Conservation (phyloP, 2,113 vertebrate genomes). For the Oncorhynchus tshawytscha region DNA sequence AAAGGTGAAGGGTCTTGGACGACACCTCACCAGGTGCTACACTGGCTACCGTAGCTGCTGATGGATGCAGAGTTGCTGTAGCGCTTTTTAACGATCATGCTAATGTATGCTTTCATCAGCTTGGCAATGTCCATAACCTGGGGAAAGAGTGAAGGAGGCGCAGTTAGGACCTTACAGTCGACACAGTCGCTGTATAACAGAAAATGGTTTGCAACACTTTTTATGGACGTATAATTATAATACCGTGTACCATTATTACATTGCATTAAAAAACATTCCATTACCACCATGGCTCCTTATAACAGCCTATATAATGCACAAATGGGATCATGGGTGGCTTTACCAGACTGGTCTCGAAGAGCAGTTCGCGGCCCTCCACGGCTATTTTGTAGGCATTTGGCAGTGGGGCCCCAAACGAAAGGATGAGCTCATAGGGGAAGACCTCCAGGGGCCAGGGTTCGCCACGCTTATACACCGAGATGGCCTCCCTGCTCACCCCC, state of each 20-base stretch:
- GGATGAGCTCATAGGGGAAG: conserved; percentile 92
- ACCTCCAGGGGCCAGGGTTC: conserved; percentile 89
- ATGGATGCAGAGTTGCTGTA: conserved; percentile 91
- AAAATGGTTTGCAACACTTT: neutral
- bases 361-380: conserved; percentile 88
- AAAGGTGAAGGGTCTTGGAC: neutral
- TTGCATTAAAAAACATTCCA: no score
- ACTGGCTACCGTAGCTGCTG: conserved; percentile 86
- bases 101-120: conserved; percentile 99
- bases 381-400: conserved; percentile 92
- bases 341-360: conserved; percentile 93
- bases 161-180: neutral
- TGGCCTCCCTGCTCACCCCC: conserved; percentile 87
- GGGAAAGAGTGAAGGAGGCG: neutral
- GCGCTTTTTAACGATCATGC: conserved; percentile 97
- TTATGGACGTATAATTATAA: no score
- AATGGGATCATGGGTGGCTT: no score
- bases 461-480: conserved; percentile 94
- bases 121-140: conserved; percentile 98
- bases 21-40: conserved; percentile 81
- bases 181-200: neutral
- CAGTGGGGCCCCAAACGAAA: conserved; percentile 92
- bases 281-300: no score
- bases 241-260: no score
- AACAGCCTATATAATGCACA: no score